Percentiles rank a stretch among this genome's conserved stretches.
phyloP scores from a whole-genome alignment of 2,888 invertebrate species.

The Deroplatys truncata region DNA sequence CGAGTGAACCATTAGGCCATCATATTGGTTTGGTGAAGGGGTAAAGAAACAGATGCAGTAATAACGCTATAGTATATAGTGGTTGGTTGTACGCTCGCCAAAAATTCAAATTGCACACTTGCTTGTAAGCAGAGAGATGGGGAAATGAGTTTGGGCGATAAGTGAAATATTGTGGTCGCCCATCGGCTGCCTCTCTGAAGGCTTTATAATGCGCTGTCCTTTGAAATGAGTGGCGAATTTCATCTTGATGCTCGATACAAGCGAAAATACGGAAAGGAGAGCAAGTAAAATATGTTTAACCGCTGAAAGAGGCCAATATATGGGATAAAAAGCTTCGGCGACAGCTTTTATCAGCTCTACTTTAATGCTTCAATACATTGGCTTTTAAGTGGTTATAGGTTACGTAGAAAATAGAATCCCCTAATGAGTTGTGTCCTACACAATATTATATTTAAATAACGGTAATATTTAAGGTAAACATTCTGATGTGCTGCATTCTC shows the following conservation, averaged over 20 bases:
- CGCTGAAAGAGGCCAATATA: not conserved
- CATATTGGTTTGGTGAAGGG: constrained; percentile 16
- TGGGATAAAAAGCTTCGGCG: not conserved
- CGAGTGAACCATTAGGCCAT: constrained; percentile 8
- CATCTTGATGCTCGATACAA: not conserved
- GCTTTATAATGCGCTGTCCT: not conserved
- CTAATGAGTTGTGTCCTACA: too few species aligned
- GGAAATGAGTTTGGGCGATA: not conserved
- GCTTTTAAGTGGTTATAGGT: not conserved
- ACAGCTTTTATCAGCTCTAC: not conserved
- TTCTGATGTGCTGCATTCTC: too few species aligned
- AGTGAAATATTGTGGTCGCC: not conserved
- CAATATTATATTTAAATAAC: too few species aligned
- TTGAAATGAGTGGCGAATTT: not conserved
- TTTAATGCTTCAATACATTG: not conserved
- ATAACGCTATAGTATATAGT: constrained; percentile 10
- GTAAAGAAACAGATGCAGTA: constrained; percentile 16
- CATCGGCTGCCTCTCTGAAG: too few species aligned
- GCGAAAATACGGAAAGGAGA: not conserved
- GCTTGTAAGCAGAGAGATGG: not conserved
- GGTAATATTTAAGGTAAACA: too few species aligned
- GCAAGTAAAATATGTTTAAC: not conserved
- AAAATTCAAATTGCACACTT: constrained; percentile 2
- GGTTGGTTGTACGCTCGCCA: not conserved
- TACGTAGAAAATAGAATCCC: not conserved